These are phyloP conservation scores for Arrhamphus sclerolepis DNA, from an alignment of 2,797 vertebrate species.

Conservation along the genomic window DNA sequence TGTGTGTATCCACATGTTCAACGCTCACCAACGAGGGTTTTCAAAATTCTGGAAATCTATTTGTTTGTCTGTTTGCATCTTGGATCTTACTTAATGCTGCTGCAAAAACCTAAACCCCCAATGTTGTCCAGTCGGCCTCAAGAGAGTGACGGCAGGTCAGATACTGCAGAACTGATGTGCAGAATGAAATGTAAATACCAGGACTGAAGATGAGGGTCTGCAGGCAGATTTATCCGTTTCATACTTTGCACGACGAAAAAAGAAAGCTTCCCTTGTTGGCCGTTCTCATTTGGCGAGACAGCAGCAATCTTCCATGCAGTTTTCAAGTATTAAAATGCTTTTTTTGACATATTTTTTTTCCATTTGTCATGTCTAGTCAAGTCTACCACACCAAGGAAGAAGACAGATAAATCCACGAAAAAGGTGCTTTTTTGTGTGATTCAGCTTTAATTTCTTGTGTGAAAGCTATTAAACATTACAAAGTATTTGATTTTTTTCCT, in stretches of 20 bases:
- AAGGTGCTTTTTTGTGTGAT: slow-evolving; percentile 29
- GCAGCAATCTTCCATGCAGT: not conserved
- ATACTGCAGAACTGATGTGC: not conserved
- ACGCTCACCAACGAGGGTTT: too few relatives aligned
- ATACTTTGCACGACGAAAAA: not conserved
- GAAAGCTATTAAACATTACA: not conserved
- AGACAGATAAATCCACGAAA: slow-evolving; percentile 36
- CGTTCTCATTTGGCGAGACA: not conserved
- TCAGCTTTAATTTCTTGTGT: not conserved
- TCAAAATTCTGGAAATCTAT: not conserved
- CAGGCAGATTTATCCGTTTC: too few relatives aligned
- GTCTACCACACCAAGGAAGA: slow-evolving; percentile 30
- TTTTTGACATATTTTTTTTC: not conserved
- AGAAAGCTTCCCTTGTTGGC: not conserved
- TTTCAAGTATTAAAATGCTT: not conserved
- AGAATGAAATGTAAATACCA: not conserved
- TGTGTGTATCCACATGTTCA: too few relatives aligned
- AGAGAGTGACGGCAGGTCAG: not conserved
- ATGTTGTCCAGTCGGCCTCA: not conserved
- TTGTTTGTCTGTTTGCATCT: too few relatives aligned
- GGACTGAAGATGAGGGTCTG: not conserved
- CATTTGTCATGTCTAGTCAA: slow-evolving; percentile 18
- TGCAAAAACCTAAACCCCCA: too few relatives aligned
- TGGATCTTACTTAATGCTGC: too few relatives aligned
- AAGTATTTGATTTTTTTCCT: not conserved